Evolutionary conservation across 1,140 invertebrate species (phyloP), one percentile per base, ranked within the genome.

Genomic region (Halyomorpha halys): DNA sequence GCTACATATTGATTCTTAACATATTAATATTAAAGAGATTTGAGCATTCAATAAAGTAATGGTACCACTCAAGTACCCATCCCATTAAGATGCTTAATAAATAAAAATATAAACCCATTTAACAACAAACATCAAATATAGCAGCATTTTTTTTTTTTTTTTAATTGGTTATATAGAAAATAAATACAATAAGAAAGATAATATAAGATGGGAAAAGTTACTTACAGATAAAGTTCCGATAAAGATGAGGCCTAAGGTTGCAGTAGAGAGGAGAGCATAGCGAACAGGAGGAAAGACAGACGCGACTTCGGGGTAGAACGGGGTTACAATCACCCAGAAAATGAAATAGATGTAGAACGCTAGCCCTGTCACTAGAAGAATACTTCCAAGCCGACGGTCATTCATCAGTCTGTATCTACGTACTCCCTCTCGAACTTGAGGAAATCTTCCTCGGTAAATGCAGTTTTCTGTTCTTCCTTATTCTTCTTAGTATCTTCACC

Each of bases 311-410:
- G 61, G 60, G 34, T 67, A 68, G 56, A 88, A 86, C 3, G 85
- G 85, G 62, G 83, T 76, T 30, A 81, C 79, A 47, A 86, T 80
- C 18, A 86, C 73, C 84, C 84, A 88, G 63, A 86, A 72, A 25
- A 83, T 80, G 64, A 85, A 81, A 67, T 86, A 79, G 1, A 80
- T 49, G 70, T 85, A 86, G 45, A 82, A 67, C 21, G 76, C 69
- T 3, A 78, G 71, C 14, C 79, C 80, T 21, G 76, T 66, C 65
- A 81, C 75, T 64, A 86, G 73, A 68, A 83, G 74, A 44, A 79
- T 64, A 74, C 81, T 81, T 45, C 84, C 85, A n/a, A 62, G 34
- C 8, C 56, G 63, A 6, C 16, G 13, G 27, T 69, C 68, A 66
- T 69, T 69, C 67, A 68, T 69, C 63, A 70, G 34, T 65, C 65